Percentiles rank a stretch among this genome's conserved stretches.
Evolutionary conservation across 2,888 invertebrate species (phyloP).

Genomic region (Cremastinae sp.): DNA sequence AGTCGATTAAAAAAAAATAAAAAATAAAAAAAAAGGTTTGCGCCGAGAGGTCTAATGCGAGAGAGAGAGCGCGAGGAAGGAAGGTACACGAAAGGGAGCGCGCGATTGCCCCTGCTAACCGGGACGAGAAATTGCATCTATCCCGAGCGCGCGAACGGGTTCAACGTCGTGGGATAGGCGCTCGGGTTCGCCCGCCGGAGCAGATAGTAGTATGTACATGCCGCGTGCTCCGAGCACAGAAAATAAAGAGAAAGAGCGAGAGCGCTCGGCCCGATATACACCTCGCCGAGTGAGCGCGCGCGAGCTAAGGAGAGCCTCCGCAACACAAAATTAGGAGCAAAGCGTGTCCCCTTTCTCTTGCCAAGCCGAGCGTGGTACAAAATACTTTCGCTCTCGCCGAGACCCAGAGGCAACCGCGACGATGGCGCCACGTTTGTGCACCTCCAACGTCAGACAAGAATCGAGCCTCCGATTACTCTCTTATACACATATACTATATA

Average conservation of each 20-base stretch:
- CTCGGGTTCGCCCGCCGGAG: slow-evolving; percentile 28
- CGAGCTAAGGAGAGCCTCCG: slow-evolving; percentile 62
- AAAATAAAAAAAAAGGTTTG: too few species aligned
- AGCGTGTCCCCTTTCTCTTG: slow-evolving; percentile 81
- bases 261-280: too few species aligned
- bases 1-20: too few species aligned
- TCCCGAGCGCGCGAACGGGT: slow-evolving; percentile 42
- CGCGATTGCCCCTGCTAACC: not conserved
- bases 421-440: not conserved
- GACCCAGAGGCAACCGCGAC: slow-evolving; percentile 43
- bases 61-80: not conserved
- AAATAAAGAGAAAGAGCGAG: slow-evolving; percentile 1
- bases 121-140: slow-evolving; percentile 27
- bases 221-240: too few species aligned
- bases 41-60: too few species aligned
- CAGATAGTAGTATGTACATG: slow-evolving; percentile 16
- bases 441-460: too few species aligned
- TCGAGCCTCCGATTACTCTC: not conserved
- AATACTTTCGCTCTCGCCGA: slow-evolving; percentile 80
- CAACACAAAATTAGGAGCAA: slow-evolving; percentile 80
- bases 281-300: too few species aligned
- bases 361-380: slow-evolving; percentile 80
- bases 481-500: too few species aligned
- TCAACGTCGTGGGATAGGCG: slow-evolving; percentile 54
- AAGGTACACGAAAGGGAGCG: not conserved